A percentile compares a stretch with the other conserved stretches of the same genome.
Evolutionary conservation across 1,140 invertebrate species (phyloP).

Genomic region (Drosophila melanica): DNA sequence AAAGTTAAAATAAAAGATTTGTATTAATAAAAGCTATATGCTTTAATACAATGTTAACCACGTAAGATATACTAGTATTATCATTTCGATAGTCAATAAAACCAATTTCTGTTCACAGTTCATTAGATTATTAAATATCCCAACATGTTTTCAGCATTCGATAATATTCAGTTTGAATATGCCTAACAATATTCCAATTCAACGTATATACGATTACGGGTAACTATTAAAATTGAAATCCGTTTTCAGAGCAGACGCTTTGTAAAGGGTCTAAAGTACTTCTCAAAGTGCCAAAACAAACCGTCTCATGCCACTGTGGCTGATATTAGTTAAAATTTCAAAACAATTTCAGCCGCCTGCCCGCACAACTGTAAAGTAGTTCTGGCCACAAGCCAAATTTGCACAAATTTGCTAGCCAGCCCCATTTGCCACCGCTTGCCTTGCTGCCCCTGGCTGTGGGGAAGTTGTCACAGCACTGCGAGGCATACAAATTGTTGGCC

Average conservation of each 20-base stretch:
- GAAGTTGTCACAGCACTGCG: conserved; percentile 45
- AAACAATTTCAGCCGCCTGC: conserved; percentile 33
- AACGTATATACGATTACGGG: not conserved
- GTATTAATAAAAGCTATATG: no score
- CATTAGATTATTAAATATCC: no score
- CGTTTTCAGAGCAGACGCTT: not conserved
- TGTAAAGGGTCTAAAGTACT: conserved; percentile 2
- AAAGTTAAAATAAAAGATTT: no score
- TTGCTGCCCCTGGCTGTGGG: conserved; percentile 10
- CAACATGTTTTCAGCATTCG: no score
- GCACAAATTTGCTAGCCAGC: conserved; percentile 52
- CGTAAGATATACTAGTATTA: no score
- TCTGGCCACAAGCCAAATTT: conserved; percentile 67
- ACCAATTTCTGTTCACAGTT: no score
- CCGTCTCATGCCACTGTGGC: conserved; percentile 18
- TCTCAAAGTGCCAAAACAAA: conserved; percentile 14
- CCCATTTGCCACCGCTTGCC: not conserved
- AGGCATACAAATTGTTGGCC: conserved; percentile 44
- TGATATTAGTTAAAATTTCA: conserved; percentile 55
- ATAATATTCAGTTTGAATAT: no score
- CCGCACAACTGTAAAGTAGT: conserved; percentile 59
- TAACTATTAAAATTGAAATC: not conserved
- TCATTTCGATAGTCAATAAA: no score
- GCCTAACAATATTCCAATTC: no score
- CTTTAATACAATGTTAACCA: no score